These are phyloP conservation scores for Chiloscyllium plagiosum DNA, from an alignment of 2,113 vertebrate species.

Conservation along the genomic window DNA sequence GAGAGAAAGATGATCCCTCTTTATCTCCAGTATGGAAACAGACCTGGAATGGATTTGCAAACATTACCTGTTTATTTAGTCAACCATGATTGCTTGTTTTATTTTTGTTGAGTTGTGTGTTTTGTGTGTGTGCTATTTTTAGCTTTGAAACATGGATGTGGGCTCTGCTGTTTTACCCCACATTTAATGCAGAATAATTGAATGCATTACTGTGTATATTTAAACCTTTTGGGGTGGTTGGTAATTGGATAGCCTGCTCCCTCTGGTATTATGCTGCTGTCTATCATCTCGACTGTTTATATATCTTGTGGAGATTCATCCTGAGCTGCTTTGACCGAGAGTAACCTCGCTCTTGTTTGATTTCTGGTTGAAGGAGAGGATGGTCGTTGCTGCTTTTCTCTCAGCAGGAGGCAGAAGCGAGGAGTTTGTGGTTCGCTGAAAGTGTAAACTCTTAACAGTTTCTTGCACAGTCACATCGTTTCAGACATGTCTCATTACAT, in stretches of 20 bases:
- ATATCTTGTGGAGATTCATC: not conserved
- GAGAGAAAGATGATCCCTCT: not conserved
- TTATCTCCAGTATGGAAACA: not conserved
- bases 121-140: too few relatives aligned
- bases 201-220: not conserved
- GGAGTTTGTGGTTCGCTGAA: not conserved
- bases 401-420: not conserved
- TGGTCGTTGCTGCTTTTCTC: not conserved
- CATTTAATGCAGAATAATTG: too few relatives aligned
- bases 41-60: not conserved
- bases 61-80: not conserved
- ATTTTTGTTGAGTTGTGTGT: not conserved
- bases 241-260: not conserved
- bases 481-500: not conserved
- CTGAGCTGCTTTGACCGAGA: slow-evolving; percentile 58
- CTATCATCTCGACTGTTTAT: not conserved
- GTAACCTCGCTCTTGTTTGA: slow-evolving; percentile 62
- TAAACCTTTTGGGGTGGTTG: not conserved
- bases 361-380: not conserved
- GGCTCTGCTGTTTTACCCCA: not conserved
- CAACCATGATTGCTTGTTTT: not conserved
- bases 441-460: not conserved
- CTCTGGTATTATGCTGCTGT: not conserved
- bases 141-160: not conserved
- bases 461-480: too few relatives aligned